Conservation (phyloP, 2,888 invertebrate genomes). For the Lasioglossum morio region DNA sequence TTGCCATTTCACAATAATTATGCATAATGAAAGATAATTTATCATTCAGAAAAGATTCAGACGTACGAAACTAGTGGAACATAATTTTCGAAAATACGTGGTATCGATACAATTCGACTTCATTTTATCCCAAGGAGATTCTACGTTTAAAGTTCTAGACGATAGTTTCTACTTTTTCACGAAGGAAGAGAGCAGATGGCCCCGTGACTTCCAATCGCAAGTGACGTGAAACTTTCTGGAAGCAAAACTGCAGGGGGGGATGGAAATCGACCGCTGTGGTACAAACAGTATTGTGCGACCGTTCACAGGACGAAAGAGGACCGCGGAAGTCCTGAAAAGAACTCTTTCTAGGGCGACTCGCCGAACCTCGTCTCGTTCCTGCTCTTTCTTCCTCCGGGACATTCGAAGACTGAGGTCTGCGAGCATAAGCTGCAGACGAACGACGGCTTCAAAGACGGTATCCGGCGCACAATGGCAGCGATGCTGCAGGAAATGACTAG, state of each 20-base stretch:
- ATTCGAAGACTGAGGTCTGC: not conserved
- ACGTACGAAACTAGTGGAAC: too few relatives aligned
- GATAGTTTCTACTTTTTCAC: not conserved
- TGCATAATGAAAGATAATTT: too few relatives aligned
- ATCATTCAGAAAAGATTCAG: too few relatives aligned
- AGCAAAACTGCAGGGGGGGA: not conserved
- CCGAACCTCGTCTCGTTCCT: not conserved
- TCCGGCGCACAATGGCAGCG: not conserved
- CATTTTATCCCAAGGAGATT: not conserved
- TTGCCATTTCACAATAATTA: too few relatives aligned
- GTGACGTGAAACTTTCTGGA: not conserved
- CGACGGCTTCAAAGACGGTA: not conserved
- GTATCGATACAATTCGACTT: not conserved
- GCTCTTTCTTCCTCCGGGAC: not conserved
- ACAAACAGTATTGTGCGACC: not conserved
- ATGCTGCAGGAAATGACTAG: not conserved
- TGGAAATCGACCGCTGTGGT: not conserved
- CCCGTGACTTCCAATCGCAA: conserved; percentile 1
- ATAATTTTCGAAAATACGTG: not conserved
- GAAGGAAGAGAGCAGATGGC: not conserved
- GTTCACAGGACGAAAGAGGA: not conserved
- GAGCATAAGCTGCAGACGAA: not conserved
- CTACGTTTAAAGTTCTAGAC: not conserved
- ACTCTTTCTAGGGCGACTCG: not conserved
- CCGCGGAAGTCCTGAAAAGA: not conserved